phyloP scores from a whole-genome alignment of 2,797 vertebrate genomes.

The Gymnoscopelus microlampas region DNA sequence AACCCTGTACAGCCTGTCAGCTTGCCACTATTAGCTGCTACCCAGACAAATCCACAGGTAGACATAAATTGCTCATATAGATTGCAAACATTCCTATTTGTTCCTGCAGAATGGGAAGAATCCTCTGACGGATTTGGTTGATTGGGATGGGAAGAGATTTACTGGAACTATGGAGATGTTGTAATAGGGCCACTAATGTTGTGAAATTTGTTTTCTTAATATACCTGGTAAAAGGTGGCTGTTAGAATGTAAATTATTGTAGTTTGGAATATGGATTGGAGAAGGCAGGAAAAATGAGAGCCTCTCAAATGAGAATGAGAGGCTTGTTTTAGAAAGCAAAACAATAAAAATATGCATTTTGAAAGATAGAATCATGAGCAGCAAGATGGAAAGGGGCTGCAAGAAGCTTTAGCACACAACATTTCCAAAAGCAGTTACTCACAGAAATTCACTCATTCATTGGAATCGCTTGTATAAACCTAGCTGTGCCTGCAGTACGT shows the following conservation, averaged over 20 bases:
- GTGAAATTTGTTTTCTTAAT: constrained; percentile 62
- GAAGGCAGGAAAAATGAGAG: background rate
- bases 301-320: too few relatives aligned
- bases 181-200: constrained; percentile 49
- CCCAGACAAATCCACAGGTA: constrained; percentile 75
- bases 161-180: constrained; percentile 48
- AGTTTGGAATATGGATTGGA: constrained; percentile 12
- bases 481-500: background rate
- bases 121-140: constrained; percentile 62
- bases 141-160: constrained; percentile 68
- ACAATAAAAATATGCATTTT: background rate
- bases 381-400: constrained; percentile 9
- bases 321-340: constrained; percentile 12
- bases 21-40: constrained; percentile 66
- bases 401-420: constrained; percentile 1
- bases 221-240: constrained; percentile 54
- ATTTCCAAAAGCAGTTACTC: constrained; percentile 20
- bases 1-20: constrained; percentile 75
- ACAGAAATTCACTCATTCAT: constrained; percentile 20
- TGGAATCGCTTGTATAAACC: constrained; percentile 38
- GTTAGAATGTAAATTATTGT: constrained; percentile 58
- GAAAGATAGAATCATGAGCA: constrained; percentile 1
- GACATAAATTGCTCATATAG: constrained; percentile 54
- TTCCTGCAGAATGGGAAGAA: constrained; percentile 54
- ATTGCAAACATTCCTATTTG: constrained; percentile 62